A percentile compares a stretch with the other conserved stretches of the same genome.
phyloP scores from a whole-genome alignment of 2,113 vertebrate genomes.

The Leptosomus discolor region DNA sequence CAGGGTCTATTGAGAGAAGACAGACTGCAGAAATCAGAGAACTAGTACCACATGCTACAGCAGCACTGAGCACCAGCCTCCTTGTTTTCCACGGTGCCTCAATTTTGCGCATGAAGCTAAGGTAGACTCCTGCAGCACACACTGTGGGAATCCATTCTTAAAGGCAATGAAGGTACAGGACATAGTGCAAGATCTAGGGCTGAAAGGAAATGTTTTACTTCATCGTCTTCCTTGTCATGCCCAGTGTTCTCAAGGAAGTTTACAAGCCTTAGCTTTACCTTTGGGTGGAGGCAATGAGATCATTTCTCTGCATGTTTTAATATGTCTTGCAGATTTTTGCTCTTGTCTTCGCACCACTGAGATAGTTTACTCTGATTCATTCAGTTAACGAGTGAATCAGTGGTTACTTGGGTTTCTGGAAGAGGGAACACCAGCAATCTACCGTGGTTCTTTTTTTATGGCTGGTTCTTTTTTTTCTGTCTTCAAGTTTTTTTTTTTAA shows the following conservation, averaged over 20 bases:
- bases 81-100: not conserved
- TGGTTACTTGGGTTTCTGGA: slow-evolving; percentile 31
- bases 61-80: not conserved
- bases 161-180: not conserved
- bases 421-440: slow-evolving; percentile 15
- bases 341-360: not conserved
- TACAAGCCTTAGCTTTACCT: slow-evolving; percentile 15
- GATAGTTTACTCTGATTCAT: slow-evolving; percentile 17
- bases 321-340: not conserved
- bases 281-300: slow-evolving; percentile 35
- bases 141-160: not conserved
- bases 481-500: not conserved
- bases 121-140: not conserved
- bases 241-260: not conserved
- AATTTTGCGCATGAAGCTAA: not conserved
- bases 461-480: not conserved
- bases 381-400: slow-evolving; percentile 3
- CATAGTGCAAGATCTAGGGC: not conserved
- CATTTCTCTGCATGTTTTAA: slow-evolving; percentile 57
- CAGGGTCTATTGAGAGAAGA: not conserved
- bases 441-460: not conserved
- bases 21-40: not conserved
- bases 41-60: not conserved
- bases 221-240: not conserved
- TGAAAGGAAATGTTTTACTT: not conserved